Conservation (phyloP, 92 coral and sea anemone species). For the Bergia puertoricense region DNA sequence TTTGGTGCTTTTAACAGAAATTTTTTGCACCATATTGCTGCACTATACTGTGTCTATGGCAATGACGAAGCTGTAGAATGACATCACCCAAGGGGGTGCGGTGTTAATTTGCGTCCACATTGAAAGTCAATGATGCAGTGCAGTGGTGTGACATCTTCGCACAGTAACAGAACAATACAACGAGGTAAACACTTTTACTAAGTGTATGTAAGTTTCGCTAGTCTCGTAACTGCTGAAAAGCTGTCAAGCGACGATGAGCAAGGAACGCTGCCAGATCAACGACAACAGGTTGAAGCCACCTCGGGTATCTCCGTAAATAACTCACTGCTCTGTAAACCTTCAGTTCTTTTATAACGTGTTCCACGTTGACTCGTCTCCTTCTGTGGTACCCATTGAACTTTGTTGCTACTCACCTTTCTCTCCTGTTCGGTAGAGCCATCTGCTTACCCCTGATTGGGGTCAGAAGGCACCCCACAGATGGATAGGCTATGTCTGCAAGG, state of each 20-base stretch:
- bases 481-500: conserved; percentile 31
- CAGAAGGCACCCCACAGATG: background rate
- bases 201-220: background rate
- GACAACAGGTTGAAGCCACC: conserved; percentile 30
- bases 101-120: too few species aligned
- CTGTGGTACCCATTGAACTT: conserved; percentile 14
- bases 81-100: too few species aligned
- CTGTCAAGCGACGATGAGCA: conserved; percentile 20
- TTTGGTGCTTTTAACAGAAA: too few species aligned
- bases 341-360: conserved; percentile 30
- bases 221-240: conserved; percentile 16
- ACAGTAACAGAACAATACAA: too few species aligned
- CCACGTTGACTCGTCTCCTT: conserved; percentile 18
- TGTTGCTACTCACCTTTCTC: background rate
- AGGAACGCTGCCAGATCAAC: conserved; percentile 19
- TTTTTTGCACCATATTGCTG: too few species aligned
- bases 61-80: too few species aligned
- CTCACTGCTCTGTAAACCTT: conserved; percentile 31
- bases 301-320: conserved; percentile 29
- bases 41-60: too few species aligned
- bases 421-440: too few species aligned
- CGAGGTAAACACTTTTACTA: too few species aligned
- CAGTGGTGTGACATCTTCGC: too few species aligned
- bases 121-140: too few species aligned
- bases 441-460: too few species aligned